Conservation (phyloP, 2,113 vertebrate species). For the Silurus asotus region DNA sequence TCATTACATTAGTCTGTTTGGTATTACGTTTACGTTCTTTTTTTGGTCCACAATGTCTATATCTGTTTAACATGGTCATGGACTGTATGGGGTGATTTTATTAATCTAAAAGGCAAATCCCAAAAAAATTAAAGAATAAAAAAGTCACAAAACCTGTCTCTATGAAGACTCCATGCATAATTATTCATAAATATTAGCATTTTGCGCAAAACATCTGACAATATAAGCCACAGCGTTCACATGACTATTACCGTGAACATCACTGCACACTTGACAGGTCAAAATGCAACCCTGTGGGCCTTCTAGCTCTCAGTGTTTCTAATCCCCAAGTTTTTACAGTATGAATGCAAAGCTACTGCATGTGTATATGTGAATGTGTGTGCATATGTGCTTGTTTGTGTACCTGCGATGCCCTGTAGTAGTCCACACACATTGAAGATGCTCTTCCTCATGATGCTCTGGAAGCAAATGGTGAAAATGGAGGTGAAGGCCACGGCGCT, state of each 20-base stretch:
- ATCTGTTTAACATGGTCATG: neutral
- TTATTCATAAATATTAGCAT: neutral
- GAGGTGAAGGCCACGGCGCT: constrained; percentile 88
- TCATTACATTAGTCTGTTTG: neutral
- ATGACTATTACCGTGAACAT: neutral
- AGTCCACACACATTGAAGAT: constrained; percentile 98
- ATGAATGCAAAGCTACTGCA: neutral
- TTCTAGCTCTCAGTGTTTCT: neutral
- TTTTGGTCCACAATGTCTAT: neutral
- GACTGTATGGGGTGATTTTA: neutral
- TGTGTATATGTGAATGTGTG: constrained; percentile 2
- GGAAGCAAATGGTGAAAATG: constrained; percentile 93
- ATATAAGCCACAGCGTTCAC: neutral
- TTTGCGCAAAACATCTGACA: neutral
- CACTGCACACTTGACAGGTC: neutral
- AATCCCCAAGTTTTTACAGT: neutral
- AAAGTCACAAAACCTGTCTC: neutral
- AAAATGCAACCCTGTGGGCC: no score
- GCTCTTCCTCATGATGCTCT: constrained; percentile 97
- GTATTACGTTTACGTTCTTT: neutral
- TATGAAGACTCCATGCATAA: neutral
- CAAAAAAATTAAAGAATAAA: neutral
- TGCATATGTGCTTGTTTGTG: constrained; percentile 2
- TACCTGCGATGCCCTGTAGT: constrained; percentile 94
- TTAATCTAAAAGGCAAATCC: neutral